Evolutionary conservation across 2,888 invertebrate genomes (phyloP), one percentile per base, ranked within the genome.

Genomic region (Nipponacmea schrenckii): DNA sequence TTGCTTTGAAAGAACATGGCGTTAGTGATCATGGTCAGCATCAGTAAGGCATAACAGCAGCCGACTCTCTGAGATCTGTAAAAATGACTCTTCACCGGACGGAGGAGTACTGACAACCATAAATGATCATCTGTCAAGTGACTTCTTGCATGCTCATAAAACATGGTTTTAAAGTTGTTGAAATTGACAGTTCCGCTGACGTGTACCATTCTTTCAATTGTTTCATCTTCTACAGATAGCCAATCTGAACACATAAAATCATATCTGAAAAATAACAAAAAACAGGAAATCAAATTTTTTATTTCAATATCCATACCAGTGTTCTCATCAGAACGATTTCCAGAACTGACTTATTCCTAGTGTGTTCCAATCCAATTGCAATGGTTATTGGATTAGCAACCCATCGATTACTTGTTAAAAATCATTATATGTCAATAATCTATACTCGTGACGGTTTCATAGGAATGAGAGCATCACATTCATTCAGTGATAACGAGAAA

Each of bases 41-140:
- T 68, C 0, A 79, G 71, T 17, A 79, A 64, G 12, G 71, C 66
- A 17, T 67, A 20, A 62, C 78, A 79, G 56, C 78, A 78, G 15
- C 72, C 69, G 12, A 74, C 50, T 26, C 78, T 67, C 69, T 79
- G 77, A 27, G 75, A 65, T 15, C 78, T 73, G 48, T 71, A 62
- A n/a, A 69, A 69, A 7, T 63, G 45, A n/a, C 46, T 46, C 27
- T 64, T 48, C 3, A 62, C 85, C 3, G 90, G 89, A 24, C 90
- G 83, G 67, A 88, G 77, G 73, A 90, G 85, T 46, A 90, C 84
- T 0, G 90, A 90, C 67, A 90, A 82, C 90, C 90, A 90, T 26
- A 90, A 79, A 72, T 90, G 90, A 15, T 86, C 87, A 73, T 90
- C 90, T 0, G 87, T 82, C 17, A 90, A 73, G 69, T 87, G 85